A percentile compares a stretch with the other conserved stretches of the same genome.
Evolutionary conservation across 2,888 invertebrate species (phyloP).

Genomic region (Agrotis ipsilon): DNA sequence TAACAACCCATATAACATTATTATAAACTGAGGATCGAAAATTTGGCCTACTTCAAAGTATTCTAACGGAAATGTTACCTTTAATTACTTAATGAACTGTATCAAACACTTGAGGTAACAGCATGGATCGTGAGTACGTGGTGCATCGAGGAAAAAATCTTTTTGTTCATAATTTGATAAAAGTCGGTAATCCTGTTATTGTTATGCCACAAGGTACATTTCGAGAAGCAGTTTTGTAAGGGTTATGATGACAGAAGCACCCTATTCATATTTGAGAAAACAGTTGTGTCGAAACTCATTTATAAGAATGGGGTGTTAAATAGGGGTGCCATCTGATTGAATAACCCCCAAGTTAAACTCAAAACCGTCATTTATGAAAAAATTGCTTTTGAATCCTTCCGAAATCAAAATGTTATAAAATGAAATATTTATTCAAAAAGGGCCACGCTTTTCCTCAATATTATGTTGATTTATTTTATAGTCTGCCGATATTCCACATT

Average conservation of each 20-base stretch:
- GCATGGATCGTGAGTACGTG: not conserved
- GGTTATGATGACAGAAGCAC: constrained; percentile 18
- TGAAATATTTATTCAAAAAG: constrained; percentile 35
- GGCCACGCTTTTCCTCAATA: constrained; percentile 12
- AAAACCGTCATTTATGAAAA: constrained; percentile 29
- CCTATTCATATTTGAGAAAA: constrained; percentile 39
- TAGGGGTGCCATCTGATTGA: constrained; percentile 31
- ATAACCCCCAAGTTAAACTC: constrained; percentile 26
- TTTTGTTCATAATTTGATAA: not conserved
- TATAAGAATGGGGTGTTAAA: constrained; percentile 38
- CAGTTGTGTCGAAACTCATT: constrained; percentile 48
- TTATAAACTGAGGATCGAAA: not conserved
- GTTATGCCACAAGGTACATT: constrained; percentile 9
- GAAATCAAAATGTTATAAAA: constrained; percentile 38
- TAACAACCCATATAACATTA: too few species aligned
- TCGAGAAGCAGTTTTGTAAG: constrained; percentile 12
- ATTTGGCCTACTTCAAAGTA: not conserved
- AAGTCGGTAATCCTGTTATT: constrained; percentile 9
- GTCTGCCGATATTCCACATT: constrained; percentile 25
- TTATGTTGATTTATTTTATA: constrained; percentile 51
- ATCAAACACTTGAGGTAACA: not conserved
- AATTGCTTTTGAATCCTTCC: constrained; percentile 32
- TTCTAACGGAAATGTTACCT: not conserved
- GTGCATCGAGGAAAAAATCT: not conserved
- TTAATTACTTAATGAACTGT: not conserved